Evolutionary conservation across 1,140 invertebrate species (phyloP), one percentile per base, ranked within the genome.

Genomic region (Euborellia annulipes): DNA sequence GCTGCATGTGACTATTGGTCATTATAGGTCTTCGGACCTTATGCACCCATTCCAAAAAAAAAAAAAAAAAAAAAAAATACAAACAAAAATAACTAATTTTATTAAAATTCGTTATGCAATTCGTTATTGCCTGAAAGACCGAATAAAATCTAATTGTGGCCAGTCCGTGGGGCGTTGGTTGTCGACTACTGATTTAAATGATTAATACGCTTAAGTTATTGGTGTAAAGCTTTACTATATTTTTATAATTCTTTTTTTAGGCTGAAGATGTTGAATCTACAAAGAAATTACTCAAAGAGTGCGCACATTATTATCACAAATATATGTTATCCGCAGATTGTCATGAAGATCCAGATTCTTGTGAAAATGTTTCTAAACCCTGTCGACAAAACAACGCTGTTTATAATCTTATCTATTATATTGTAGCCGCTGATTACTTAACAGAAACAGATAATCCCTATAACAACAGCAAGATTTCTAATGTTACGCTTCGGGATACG

Each of bases 381-480:
- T 94, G 90, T 62, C 73, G 74, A 20, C 67, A 72, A 41, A 70
- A 82, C 62, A 84, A 92, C 67, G 79, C 83, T 16, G 79, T 85
- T 1, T 91, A 81, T 60, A 82, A 85, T 62, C 76, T 94, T 38
- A 62, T 94, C 7, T 82, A 91, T 63, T 93, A 79, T 65, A 69
- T 93, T 41, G 71, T 84, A 20, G 87, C 91, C 59, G 66, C 67
- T 21, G 65, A 76, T 53, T 90, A 89, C 58, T 71, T 88, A 23
- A 68, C 72, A 45, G 60, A 68, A 42, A 68, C 75, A 62, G 75
- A 76, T 60, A 71, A 69, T 65, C 46, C 27, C 21, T 30, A 43
- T 30, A 14, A 17, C 11, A 43, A 17, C 21, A 30, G 27, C 16
- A 17, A 16, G 3, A n/a, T 32, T 3, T 41, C 9, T 3, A 42